These are phyloP conservation scores for Cisticola juncidis DNA, from an alignment of 2,113 vertebrate genomes.

Conservation along the genomic window DNA sequence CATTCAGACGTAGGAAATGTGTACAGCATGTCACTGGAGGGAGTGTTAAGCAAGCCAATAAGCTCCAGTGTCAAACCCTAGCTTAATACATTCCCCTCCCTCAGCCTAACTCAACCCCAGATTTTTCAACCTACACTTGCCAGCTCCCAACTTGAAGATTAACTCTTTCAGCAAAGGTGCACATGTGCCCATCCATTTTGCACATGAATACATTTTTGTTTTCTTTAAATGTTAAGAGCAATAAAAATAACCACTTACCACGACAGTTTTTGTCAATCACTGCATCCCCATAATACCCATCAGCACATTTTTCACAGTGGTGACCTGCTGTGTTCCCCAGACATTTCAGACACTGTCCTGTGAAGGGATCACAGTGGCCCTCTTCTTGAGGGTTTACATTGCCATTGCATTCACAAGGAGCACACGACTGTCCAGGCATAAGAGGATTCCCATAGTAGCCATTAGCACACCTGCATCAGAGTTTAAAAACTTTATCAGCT, in stretches of 20 bases:
- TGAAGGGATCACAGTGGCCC: constrained; percentile 81
- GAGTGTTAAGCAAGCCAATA: background rate
- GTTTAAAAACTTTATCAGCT: background rate
- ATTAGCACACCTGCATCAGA: constrained; percentile 82
- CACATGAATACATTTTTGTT: background rate
- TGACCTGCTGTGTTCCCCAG: constrained; percentile 78
- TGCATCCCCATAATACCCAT: constrained; percentile 88
- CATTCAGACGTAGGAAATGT: background rate
- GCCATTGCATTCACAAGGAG: constrained; percentile 84
- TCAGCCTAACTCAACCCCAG: background rate
- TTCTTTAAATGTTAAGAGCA: background rate
- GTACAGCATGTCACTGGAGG: background rate
- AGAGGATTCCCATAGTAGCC: constrained; percentile 90
- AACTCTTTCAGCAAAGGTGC: background rate
- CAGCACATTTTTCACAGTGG: constrained; percentile 85
- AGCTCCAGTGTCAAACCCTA: background rate
- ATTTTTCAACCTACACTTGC: background rate
- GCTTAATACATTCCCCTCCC: background rate
- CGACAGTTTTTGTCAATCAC: constrained; percentile 80
- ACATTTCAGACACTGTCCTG: constrained; percentile 89
- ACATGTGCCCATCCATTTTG: background rate
- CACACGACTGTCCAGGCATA: constrained; percentile 77
- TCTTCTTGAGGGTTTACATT: constrained; percentile 80
- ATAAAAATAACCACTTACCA: constrained; percentile 69
- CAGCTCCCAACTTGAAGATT: background rate